These are phyloP conservation scores for Tubulanus polymorphus DNA, from an alignment of 2,888 invertebrate species.

Conservation along the genomic window DNA sequence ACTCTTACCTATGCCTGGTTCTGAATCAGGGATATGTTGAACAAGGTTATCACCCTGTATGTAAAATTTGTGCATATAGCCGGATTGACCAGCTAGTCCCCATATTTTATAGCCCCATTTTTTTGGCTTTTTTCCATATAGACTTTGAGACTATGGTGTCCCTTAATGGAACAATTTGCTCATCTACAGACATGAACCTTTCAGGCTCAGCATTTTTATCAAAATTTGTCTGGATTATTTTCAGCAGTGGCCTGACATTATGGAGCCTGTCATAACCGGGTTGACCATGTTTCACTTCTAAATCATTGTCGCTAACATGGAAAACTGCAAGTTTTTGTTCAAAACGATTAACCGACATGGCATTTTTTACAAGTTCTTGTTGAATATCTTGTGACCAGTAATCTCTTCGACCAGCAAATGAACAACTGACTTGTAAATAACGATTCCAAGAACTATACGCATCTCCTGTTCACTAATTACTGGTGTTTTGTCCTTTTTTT, in stretches of 20 bases:
- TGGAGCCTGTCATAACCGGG: conserved; percentile 10
- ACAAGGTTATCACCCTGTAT: conserved; percentile 3
- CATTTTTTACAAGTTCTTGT: neutral
- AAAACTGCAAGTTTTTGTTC: conserved; percentile 12
- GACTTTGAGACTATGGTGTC: conserved; percentile 8
- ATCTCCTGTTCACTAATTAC: neutral
- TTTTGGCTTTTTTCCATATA: conserved; percentile 15
- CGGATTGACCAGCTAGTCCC: conserved; percentile 9
- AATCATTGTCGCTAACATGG: conserved; percentile 12
- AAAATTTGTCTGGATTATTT: conserved; percentile 5
- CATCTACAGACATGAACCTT: conserved; percentile 9
- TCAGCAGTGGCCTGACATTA: conserved; percentile 9
- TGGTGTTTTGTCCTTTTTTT: neutral
- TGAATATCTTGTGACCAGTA: neutral
- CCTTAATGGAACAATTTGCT: conserved; percentile 16
- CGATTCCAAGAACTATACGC: neutral
- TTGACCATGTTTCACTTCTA: conserved; percentile 5
- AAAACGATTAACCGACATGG: conserved; percentile 11
- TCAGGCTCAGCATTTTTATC: conserved; percentile 10
- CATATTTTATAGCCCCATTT: conserved; percentile 16
- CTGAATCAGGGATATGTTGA: neutral
- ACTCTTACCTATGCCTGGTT: neutral
- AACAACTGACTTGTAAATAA: conserved; percentile 1
- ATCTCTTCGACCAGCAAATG: neutral
- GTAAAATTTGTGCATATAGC: conserved; percentile 10